These are phyloP conservation scores for Macropis europaea DNA, from an alignment of 2,888 invertebrate genomes.

Conservation along the genomic window DNA sequence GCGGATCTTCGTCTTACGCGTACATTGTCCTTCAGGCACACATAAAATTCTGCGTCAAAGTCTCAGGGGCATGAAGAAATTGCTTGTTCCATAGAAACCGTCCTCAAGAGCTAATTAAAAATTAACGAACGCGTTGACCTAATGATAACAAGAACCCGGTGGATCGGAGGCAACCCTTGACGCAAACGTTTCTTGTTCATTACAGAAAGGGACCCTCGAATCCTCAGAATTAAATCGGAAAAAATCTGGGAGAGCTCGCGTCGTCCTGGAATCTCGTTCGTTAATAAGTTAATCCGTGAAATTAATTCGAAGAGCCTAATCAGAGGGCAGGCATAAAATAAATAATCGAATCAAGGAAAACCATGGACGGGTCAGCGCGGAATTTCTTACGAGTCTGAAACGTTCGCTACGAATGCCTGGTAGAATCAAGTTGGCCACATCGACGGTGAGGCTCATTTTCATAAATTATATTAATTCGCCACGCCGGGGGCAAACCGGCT, in stretches of 20 bases:
- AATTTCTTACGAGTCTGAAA: slow-evolving; percentile 21
- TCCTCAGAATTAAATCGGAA: too few species aligned
- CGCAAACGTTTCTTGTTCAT: too few species aligned
- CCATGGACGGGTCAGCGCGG: background rate
- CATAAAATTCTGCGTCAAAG: too few species aligned
- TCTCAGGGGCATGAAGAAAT: too few species aligned
- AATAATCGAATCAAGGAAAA: slow-evolving; percentile 14
- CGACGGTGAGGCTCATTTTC: slow-evolving; percentile 75
- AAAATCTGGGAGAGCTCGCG: background rate
- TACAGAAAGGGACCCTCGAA: too few species aligned
- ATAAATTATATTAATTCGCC: slow-evolving; percentile 78
- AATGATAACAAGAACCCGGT: too few species aligned
- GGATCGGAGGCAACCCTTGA: too few species aligned
- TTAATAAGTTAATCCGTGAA: slow-evolving; percentile 22
- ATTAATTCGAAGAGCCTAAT: slow-evolving; percentile 20
- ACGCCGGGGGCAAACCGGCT: slow-evolving; percentile 68
- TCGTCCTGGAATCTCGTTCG: background rate
- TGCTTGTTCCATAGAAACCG: too few species aligned
- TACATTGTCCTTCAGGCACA: too few species aligned
- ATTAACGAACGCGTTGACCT: too few species aligned
- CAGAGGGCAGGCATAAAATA: background rate
- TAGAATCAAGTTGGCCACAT: slow-evolving; percentile 70
- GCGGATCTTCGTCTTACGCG: too few species aligned
- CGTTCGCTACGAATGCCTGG: slow-evolving; percentile 29
- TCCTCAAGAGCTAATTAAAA: too few species aligned